These are phyloP conservation scores for Cavia aperea DNA, from an alignment of 2,113 vertebrate species.

Conservation along the genomic window DNA sequence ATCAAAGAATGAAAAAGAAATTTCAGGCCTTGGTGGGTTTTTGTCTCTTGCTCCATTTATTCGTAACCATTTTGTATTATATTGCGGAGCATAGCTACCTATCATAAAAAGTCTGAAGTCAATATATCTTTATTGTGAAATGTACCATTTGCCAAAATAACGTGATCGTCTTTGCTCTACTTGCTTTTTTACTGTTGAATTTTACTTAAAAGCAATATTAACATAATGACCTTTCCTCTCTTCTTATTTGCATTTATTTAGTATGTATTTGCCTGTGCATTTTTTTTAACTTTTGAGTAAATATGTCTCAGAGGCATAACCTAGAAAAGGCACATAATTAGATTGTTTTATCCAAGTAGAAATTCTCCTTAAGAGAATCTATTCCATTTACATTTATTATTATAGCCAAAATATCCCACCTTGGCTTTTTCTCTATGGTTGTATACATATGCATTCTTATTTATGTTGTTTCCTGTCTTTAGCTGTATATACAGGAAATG, in stretches of 20 bases:
- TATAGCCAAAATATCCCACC: not conserved
- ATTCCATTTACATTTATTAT: not conserved
- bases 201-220: not conserved
- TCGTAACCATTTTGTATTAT: not conserved
- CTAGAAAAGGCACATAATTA: not conserved
- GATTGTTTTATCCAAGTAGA: not conserved
- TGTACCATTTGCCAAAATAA: not conserved
- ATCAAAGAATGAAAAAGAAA: not conserved
- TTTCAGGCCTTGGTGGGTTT: not conserved
- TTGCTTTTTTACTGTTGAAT: not conserved
- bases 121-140: not conserved
- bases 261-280: not conserved
- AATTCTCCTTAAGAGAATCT: conserved; percentile 11
- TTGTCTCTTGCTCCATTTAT: not conserved
- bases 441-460: not conserved
- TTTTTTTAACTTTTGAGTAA: not conserved
- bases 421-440: not conserved
- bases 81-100: too few species aligned
- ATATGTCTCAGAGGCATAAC: not conserved
- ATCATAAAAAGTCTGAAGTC: not conserved
- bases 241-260: not conserved
- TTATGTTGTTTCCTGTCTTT: not conserved
- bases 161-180: not conserved
- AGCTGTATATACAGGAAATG: not conserved
- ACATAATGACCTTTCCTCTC: not conserved